phyloP scores from a whole-genome alignment of 1,140 invertebrate genomes.

The Physella acuta region DNA sequence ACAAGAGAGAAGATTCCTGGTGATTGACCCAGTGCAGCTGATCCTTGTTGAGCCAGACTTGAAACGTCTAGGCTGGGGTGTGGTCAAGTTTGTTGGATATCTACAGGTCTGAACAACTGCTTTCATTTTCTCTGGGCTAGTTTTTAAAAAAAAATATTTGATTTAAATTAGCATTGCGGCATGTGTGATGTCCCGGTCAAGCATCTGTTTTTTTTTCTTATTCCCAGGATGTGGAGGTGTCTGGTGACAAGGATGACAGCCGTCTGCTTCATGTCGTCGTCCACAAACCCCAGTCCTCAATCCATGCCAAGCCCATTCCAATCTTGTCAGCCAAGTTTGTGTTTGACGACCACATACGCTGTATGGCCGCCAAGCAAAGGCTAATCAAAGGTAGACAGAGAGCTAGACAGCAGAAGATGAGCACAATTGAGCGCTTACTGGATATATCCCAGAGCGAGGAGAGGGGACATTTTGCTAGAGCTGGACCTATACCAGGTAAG shows the following conservation, averaged over 20 bases:
- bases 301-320: conserved; percentile 62
- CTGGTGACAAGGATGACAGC: conserved; percentile 93
- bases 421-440: conserved; percentile 86
- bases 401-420: conserved; percentile 77
- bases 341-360: conserved; percentile 98
- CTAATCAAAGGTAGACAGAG: conserved; percentile 84
- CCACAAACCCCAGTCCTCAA: conserved; percentile 70
- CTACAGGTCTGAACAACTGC: conserved; percentile 64
- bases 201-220: not conserved
- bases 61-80: conserved; percentile 90
- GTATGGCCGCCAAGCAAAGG: conserved; percentile 86
- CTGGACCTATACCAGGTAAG: conserved; percentile 44
- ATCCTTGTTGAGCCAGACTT: conserved; percentile 96
- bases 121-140: not conserved
- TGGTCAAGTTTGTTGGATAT: conserved; percentile 85
- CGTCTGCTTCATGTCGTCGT: conserved; percentile 93
- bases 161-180: not conserved
- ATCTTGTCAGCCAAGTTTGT: conserved; percentile 89
- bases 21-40: conserved; percentile 90
- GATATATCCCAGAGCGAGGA: conserved; percentile 69
- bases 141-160: not conserved
- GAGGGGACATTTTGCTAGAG: conserved; percentile 31
- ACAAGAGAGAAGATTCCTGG: conserved; percentile 88
- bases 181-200: not conserved
- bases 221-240: conserved; percentile 69